Evolutionary conservation across 1,140 invertebrate species (phyloP).

Genomic region (Orussus abietinus): DNA sequence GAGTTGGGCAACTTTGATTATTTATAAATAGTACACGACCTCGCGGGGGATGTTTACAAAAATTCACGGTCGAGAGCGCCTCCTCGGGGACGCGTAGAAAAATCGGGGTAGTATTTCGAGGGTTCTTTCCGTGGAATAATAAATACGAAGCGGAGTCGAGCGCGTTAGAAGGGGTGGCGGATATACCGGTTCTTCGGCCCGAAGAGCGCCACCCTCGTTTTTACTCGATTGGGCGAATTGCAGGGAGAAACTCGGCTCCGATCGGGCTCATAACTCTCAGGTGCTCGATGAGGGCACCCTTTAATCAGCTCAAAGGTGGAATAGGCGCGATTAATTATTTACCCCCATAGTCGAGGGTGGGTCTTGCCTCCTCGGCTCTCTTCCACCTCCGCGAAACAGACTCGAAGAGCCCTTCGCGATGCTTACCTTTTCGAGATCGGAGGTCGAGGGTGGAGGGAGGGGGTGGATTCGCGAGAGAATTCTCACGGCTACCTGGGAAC

Average conservation of each 20-base stretch:
- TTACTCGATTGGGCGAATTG: not conserved
- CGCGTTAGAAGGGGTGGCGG: not conserved
- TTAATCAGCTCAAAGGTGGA: conserved; percentile 1
- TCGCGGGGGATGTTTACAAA: too few relatives aligned
- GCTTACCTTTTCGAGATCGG: not conserved
- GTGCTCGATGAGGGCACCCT: not conserved
- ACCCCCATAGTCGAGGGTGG: not conserved
- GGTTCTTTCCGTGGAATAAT: too few relatives aligned
- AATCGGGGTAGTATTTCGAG: too few relatives aligned
- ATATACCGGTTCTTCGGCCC: not conserved
- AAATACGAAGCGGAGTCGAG: not conserved
- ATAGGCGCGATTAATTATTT: not conserved
- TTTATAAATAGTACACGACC: too few relatives aligned
- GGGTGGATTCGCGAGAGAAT: too few relatives aligned
- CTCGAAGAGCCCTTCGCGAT: not conserved
- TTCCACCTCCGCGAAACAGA: not conserved
- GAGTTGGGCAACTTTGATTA: too few relatives aligned
- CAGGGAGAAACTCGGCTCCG: not conserved
- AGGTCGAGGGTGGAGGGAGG: too few relatives aligned
- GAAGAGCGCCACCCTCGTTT: not conserved
- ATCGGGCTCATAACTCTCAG: not conserved
- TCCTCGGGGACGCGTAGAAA: too few relatives aligned
- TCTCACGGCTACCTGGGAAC: too few relatives aligned
- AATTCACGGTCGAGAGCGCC: too few relatives aligned
- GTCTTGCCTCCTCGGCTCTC: not conserved